A percentile compares a stretch with the other conserved stretches of the same genome.
Conservation (phyloP, 1,140 invertebrate genomes). For the Drosophila albomicans region DNA sequence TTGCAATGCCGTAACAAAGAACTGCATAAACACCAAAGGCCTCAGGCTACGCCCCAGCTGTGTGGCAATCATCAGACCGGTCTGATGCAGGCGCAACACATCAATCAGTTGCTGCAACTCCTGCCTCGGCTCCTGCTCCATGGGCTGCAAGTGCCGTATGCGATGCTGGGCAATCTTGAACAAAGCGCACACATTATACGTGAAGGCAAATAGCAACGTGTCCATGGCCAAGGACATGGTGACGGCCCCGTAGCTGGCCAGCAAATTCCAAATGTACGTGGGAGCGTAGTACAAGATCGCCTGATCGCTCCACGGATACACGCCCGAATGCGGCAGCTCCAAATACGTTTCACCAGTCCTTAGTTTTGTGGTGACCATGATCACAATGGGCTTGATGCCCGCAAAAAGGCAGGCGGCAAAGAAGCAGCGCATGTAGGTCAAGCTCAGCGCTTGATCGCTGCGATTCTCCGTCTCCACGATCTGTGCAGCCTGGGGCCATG, state of each 20-base stretch:
- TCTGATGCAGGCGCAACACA: conserved; percentile 62
- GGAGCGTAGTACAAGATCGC: conserved; percentile 45
- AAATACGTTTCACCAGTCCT: conserved; percentile 31
- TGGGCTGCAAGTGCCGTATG: conserved; percentile 42
- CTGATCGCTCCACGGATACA: conserved; percentile 58
- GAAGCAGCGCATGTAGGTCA: conserved; percentile 60
- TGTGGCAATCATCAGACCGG: conserved; percentile 54
- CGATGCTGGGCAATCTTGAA: conserved; percentile 70
- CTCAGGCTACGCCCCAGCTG: conserved; percentile 42
- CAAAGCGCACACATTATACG: conserved; percentile 70
- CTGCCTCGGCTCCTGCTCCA: neutral
- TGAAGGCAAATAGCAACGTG: conserved; percentile 63
- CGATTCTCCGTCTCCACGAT: conserved; percentile 65
- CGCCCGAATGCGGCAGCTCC: conserved; percentile 57
- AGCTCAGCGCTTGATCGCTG: conserved; percentile 59
- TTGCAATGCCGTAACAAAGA: conserved; percentile 62
- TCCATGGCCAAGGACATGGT: conserved; percentile 67
- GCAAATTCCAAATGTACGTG: conserved; percentile 67
- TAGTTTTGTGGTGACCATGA: conserved; percentile 40
- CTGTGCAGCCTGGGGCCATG: conserved; percentile 27
- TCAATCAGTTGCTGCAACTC: conserved; percentile 47
- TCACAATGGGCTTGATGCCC: conserved; percentile 56
- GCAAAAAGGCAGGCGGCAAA: conserved; percentile 54
- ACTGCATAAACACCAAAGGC: conserved; percentile 65
- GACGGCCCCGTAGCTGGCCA: conserved; percentile 64